These are phyloP conservation scores for Ophioninae sp. DNA, from an alignment of 2,888 invertebrate genomes.

Conservation along the genomic window DNA sequence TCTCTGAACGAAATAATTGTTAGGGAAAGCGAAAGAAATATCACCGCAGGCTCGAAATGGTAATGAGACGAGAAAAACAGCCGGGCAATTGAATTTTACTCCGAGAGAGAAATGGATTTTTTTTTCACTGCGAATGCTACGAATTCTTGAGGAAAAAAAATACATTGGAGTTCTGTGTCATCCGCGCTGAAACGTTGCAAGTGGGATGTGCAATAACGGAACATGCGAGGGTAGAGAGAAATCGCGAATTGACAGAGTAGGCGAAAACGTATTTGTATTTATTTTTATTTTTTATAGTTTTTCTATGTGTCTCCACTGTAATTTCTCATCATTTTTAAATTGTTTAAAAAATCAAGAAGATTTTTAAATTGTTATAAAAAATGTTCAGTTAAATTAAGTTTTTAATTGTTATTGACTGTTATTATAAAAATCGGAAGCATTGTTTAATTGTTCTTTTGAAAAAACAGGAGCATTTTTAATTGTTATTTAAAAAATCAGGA, in stretches of 20 bases:
- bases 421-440: too few relatives aligned
- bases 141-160: neutral
- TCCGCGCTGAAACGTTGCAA: neutral
- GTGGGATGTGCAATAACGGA: constrained; percentile 1
- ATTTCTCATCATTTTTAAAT: too few relatives aligned
- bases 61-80: neutral
- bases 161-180: neutral
- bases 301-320: too few relatives aligned
- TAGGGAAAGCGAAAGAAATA: neutral
- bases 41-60: neutral
- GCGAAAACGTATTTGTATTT: too few relatives aligned
- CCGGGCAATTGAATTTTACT: constrained; percentile 31
- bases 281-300: too few relatives aligned
- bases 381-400: too few relatives aligned
- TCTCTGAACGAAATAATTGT: neutral
- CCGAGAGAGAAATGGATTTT: constrained; percentile 30
- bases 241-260: neutral
- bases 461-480: too few relatives aligned
- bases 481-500: too few relatives aligned
- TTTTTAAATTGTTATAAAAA: too few relatives aligned
- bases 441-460: too few relatives aligned
- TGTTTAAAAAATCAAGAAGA: too few relatives aligned
- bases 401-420: too few relatives aligned
- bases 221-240: constrained; percentile 36
- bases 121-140: constrained; percentile 46